Percentiles rank a stretch among this genome's conserved stretches.
Conservation (phyloP, 2,888 invertebrate genomes). For the Drosophila paranaensis region DNA sequence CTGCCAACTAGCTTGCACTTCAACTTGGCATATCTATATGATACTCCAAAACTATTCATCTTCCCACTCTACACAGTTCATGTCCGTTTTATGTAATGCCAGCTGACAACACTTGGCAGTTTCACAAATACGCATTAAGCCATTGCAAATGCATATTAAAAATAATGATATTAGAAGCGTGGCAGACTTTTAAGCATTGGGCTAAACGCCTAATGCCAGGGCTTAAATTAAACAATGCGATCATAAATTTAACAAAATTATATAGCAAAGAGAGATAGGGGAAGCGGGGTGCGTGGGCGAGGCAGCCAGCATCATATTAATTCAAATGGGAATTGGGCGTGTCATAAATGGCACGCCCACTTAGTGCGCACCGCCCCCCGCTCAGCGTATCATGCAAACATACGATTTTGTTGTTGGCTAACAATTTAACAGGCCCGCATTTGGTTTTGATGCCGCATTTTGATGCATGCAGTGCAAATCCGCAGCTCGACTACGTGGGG, state of each 20-base stretch:
- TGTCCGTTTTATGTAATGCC: not conserved
- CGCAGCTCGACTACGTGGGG: conserved; percentile 55
- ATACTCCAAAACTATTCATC: too few relatives aligned
- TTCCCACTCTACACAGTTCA: too few relatives aligned
- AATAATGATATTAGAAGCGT: conserved; percentile 7
- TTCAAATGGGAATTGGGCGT: conserved; percentile 44
- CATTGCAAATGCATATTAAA: conserved; percentile 8
- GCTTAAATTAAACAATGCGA: conserved; percentile 8
- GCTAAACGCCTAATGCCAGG: conserved; percentile 8
- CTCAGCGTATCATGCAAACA: conserved; percentile 11
- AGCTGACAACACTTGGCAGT: conserved; percentile 25
- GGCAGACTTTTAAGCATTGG: conserved; percentile 3
- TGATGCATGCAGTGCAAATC: conserved; percentile 43
- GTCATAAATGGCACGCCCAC: conserved; percentile 43
- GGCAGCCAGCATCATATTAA: conserved; percentile 12
- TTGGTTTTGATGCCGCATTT: conserved; percentile 23
- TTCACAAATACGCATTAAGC: conserved; percentile 10
- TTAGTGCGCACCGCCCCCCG: not conserved
- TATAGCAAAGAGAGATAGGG: not conserved
- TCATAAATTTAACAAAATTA: conserved; percentile 38
- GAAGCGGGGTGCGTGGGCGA: not conserved
- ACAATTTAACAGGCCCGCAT: conserved; percentile 58
- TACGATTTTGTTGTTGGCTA: conserved; percentile 46
- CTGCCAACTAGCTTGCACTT: too few relatives aligned
- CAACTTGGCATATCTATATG: too few relatives aligned